phyloP scores from a whole-genome alignment of 2,113 vertebrate genomes.

The Nycticryphes semicollaris region DNA sequence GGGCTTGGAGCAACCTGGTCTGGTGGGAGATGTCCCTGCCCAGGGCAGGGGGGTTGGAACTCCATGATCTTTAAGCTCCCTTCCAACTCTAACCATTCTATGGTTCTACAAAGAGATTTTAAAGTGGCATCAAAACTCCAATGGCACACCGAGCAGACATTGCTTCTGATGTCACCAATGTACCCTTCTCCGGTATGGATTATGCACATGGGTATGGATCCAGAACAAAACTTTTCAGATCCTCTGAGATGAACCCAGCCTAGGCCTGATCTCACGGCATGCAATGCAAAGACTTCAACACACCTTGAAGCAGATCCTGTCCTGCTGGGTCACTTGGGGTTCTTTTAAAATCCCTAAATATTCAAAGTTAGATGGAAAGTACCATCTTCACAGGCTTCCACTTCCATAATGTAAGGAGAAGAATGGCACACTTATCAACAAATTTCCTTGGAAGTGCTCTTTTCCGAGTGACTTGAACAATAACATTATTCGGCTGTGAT shows the following conservation, averaged over 20 bases:
- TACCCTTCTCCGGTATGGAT: rapidly evolving
- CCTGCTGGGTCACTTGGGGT: not conserved
- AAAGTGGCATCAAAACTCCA: not conserved
- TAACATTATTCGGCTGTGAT: not conserved
- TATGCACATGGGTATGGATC: rapidly evolving
- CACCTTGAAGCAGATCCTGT: not conserved
- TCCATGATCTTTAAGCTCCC: too few species aligned
- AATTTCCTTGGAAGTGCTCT: not conserved
- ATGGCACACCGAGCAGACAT: not conserved
- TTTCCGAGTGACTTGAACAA: not conserved
- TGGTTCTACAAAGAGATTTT: not conserved
- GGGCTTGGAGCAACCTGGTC: too few species aligned
- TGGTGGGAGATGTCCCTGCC: too few species aligned
- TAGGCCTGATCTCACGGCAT: not conserved
- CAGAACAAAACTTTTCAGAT: not conserved
- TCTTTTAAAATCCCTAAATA: not conserved
- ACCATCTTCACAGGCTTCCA: not conserved
- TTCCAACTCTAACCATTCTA: too few species aligned
- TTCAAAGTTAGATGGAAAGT: not conserved
- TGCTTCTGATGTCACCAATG: rapidly evolving
- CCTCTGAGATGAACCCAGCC: not conserved
- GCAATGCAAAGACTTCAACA: not conserved
- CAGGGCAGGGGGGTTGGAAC: too few species aligned
- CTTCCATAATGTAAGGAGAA: not conserved
- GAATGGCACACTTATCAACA: not conserved